Evolutionary conservation across 64 coral and sea anemone genomes (phyloP).

Genomic region (Hydrozoanthus tunicans): DNA sequence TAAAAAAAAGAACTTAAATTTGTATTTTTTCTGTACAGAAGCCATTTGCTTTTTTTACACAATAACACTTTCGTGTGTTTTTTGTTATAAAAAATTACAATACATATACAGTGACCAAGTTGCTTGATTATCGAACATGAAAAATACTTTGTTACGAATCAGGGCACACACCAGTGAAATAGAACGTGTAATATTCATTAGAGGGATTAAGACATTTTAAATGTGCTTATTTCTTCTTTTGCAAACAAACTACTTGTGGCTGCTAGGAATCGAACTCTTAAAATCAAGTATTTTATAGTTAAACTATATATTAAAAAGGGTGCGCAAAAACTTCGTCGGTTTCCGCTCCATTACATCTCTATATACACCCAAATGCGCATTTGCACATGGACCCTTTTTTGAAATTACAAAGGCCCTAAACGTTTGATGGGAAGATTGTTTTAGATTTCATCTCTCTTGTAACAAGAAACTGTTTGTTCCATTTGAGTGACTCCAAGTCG

Average conservation of each 20-base stretch:
- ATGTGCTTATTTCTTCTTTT: not conserved
- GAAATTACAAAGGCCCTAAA: too few relatives aligned
- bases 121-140: not conserved
- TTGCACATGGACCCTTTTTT: too few relatives aligned
- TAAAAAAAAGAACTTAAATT: too few relatives aligned
- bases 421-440: not conserved
- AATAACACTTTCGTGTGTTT: not conserved
- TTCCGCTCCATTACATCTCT: not conserved
- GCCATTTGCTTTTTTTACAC: not conserved
- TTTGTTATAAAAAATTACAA: not conserved
- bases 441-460: not conserved
- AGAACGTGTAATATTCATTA: conserved; percentile 4
- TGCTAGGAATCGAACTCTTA: not conserved
- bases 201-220: conserved; percentile 40
- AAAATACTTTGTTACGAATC: not conserved
- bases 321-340: not conserved
- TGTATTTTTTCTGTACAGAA: too few relatives aligned
- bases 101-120: not conserved
- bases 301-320: not conserved
- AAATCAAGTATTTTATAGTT: not conserved
- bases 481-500: not conserved
- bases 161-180: not conserved
- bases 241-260: conserved; percentile 34
- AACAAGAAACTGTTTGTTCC: not conserved
- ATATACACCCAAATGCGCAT: not conserved